phyloP scores from a whole-genome alignment of 2,113 vertebrate species.

The Scolopax mira region DNA sequence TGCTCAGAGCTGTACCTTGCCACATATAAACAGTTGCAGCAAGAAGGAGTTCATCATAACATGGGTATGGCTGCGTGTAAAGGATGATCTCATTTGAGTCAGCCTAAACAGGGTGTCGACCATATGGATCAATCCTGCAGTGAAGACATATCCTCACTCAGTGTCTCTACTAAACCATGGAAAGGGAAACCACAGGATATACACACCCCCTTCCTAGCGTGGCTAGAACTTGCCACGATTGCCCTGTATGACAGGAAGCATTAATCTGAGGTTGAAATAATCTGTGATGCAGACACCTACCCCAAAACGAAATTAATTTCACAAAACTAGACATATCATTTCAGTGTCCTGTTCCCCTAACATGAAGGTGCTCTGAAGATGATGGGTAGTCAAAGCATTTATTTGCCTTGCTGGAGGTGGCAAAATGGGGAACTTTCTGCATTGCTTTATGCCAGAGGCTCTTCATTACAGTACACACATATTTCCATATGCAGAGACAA shows the following conservation, averaged over 20 bases:
- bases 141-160: not conserved
- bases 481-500: not conserved
- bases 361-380: not conserved
- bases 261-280: not conserved
- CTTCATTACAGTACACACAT: not conserved
- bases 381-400: not conserved
- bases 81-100: conserved; percentile 19
- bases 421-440: not conserved
- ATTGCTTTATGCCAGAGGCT: not conserved
- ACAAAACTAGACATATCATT: not conserved
- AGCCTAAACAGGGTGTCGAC: not conserved
- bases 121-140: not conserved
- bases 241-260: not conserved
- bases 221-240: not conserved
- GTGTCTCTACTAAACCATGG: not conserved
- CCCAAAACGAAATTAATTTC: not conserved
- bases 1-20: not conserved
- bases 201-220: not conserved
- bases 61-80: not conserved
- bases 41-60: conserved; percentile 10
- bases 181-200: not conserved
- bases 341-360: not conserved
- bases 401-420: not conserved
- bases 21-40: not conserved
- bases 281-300: not conserved